Percentiles rank a stretch among this genome's conserved stretches.
phyloP scores from a whole-genome alignment of 2,113 vertebrate genomes.

The Scolopax mira region DNA sequence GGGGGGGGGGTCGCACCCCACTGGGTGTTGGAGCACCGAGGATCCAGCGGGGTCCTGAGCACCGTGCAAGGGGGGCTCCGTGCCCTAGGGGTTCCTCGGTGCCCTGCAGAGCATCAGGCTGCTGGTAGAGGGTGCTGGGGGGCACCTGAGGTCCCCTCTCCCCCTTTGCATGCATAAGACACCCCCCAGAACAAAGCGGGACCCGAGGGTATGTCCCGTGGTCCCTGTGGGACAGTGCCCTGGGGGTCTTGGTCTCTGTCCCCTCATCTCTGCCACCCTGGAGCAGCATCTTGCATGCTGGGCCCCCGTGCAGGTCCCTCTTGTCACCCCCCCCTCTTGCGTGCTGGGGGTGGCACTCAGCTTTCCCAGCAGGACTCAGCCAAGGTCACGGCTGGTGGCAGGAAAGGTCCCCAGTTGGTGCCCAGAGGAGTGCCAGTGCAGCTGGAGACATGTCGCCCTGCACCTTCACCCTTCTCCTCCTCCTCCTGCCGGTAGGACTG shows the following conservation, averaged over 20 bases:
- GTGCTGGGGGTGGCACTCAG: neutral
- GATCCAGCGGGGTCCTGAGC: neutral
- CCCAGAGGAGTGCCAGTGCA: neutral
- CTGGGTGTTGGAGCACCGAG: neutral
- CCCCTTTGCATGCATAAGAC: neutral
- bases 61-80: neutral
- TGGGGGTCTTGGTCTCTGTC: neutral
- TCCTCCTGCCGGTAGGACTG: neutral
- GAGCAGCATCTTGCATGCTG: neutral
- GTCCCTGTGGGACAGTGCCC: neutral
- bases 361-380: fast-evolving
- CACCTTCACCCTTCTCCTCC: neutral
- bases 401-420: neutral
- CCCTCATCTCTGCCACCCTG: neutral
- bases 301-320: fast-evolving
- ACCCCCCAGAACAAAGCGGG: neutral
- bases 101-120: neutral
- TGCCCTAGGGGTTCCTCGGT: neutral
- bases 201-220: neutral
- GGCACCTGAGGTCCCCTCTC: neutral
- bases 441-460: neutral
- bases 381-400: neutral
- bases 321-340: no score
- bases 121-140: neutral
- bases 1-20: neutral